Evolutionary conservation across 1,140 invertebrate genomes (phyloP), one percentile per base, ranked within the genome.

Genomic region (Megathymus violae): DNA sequence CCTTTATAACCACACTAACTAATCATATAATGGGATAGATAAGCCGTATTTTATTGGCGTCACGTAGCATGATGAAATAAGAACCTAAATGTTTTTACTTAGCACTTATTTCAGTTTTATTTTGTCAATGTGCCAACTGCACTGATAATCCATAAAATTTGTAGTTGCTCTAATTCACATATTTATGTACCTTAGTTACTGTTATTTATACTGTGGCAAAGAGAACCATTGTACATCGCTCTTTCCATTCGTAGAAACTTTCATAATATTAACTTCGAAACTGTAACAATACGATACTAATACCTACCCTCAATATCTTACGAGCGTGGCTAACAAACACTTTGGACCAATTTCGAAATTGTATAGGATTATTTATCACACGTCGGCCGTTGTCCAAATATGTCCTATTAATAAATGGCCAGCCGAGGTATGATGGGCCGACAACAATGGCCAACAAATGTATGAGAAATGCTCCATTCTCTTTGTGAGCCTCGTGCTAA

Each of bases 391-490:
- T 81, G 74, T 76, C 85, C 85, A 88, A 86, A 88, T 86, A 88
- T 76, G 83, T 78, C 76, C 68, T 76, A 84, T 79, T 80, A 85
- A 82, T 83, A 88, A 82, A 88, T 85, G 77, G 81, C 59, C 69
- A 64, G 69, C 62, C 64, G 22, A 56, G 62, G 52, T 40, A 40
- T 58, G 64, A 70, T 71, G 68, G 43, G 56, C 62, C 62, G 51
- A 41, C 56, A 64, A 84, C 78, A 84, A 86, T 81, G 46, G 70
- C 16, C 67, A 71, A 84, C 73, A 83, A 83, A 83, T 80, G 80
- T 65, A 25, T 50, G 50, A 54, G 50, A 54, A 54, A 41, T 54
- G 60, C 59, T 76, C 64, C 74, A 69, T 82, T 76, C 56, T 71
- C 71, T 74, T 70, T 74, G 60, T 72, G 41, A 60, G 65, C 56